phyloP scores from a whole-genome alignment of 1,140 invertebrate genomes.

The Stegodyphus mimosarum region DNA sequence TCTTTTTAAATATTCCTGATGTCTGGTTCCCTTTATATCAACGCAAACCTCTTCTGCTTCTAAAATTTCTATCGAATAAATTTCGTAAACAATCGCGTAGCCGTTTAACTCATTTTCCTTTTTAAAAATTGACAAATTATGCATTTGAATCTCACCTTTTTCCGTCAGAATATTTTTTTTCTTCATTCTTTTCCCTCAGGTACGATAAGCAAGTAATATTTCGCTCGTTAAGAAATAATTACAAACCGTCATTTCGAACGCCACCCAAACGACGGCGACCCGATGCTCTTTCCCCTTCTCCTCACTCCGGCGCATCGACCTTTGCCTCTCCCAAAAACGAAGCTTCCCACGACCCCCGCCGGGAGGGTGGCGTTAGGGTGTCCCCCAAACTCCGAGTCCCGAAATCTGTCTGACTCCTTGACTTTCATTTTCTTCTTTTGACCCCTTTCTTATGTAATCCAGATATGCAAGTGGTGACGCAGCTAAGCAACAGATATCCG shows the following conservation, averaged over 20 bases:
- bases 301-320: background rate
- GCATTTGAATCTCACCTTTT: no score
- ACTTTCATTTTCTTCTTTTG: background rate
- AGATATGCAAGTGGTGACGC: background rate
- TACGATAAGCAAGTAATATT: background rate
- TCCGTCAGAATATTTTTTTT: no score
- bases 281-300: background rate
- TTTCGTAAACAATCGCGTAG: no score
- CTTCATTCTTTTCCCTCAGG: no score
- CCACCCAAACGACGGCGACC: conserved; percentile 41
- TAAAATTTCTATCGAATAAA: no score
- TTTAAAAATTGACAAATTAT: no score
- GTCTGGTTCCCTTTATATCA: no score
- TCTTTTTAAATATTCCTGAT: no score
- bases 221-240: conserved; percentile 41
- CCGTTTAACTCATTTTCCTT: no score
- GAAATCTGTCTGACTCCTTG: background rate
- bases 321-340: background rate
- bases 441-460: background rate
- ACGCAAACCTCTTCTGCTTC: no score
- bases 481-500: no score
- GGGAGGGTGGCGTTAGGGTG: background rate
- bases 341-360: background rate
- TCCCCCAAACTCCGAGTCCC: background rate
- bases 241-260: conserved; percentile 32